These are phyloP conservation scores for Osmerus mordax DNA, from an alignment of 2,113 vertebrate genomes.

Conservation along the genomic window DNA sequence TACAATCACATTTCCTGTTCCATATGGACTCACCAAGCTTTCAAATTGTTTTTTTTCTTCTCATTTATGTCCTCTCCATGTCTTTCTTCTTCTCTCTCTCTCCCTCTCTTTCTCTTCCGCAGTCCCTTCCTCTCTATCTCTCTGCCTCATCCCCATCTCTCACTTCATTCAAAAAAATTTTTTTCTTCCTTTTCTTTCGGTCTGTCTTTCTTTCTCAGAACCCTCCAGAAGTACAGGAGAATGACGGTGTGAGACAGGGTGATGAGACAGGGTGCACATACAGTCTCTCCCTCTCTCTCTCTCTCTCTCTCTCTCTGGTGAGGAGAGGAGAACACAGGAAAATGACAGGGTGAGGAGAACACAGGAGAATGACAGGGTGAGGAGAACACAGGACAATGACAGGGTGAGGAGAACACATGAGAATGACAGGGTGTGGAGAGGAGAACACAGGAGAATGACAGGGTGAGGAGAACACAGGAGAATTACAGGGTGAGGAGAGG, in stretches of 20 bases:
- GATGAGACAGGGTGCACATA: not conserved
- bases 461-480: slow-evolving; percentile 17
- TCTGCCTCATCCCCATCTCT: not conserved
- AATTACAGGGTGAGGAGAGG: slow-evolving; percentile 28
- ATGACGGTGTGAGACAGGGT: slow-evolving; percentile 25
- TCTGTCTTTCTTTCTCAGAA: no score
- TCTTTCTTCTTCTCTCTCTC: not conserved
- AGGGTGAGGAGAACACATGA: slow-evolving; percentile 14
- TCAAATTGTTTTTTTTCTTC: not conserved
- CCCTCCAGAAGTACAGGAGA: slow-evolving; percentile 11
- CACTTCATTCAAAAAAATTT: not conserved
- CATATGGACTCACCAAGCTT: slow-evolving; percentile 6
- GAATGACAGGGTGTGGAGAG: slow-evolving; percentile 30
- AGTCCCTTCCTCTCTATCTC: not conserved
- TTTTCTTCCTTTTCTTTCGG: not conserved
- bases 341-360: not conserved
- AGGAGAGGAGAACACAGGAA: no score
- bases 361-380: no score
- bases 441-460: no score
- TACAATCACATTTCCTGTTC: slow-evolving; percentile 18
- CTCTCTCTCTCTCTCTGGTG: not conserved
- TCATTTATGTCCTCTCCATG: not conserved
- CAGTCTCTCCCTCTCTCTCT: no score
- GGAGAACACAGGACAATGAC: no score
- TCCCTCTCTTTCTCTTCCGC: not conserved